Conservation (phyloP, 2,888 invertebrate species). For the Latrodectus hesperus region DNA sequence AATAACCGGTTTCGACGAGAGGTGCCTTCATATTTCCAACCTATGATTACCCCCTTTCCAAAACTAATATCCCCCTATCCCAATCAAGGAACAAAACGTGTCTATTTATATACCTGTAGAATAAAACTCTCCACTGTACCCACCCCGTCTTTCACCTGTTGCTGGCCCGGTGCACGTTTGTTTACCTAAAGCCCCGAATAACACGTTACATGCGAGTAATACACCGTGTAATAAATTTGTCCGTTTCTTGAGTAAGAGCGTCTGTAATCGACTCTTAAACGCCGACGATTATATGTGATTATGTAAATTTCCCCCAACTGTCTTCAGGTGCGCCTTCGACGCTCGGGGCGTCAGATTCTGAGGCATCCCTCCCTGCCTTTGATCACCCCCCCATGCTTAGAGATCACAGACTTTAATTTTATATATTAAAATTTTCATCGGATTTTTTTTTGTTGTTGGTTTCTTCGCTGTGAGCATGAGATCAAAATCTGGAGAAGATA, state of each 20-base stretch:
- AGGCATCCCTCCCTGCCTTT: neutral
- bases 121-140: neutral
- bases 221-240: slow-evolving; percentile 68
- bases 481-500: slow-evolving; percentile 14
- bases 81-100: slow-evolving; percentile 46
- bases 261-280: slow-evolving; percentile 63
- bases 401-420: neutral
- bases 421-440: neutral
- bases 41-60: slow-evolving; percentile 52
- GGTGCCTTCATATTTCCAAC: slow-evolving; percentile 39
- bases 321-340: slow-evolving; percentile 45
- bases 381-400: neutral
- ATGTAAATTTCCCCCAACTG: slow-evolving; percentile 55
- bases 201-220: slow-evolving; percentile 40
- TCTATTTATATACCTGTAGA: slow-evolving; percentile 40
- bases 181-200: slow-evolving; percentile 55
- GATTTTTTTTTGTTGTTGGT: neutral
- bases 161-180: slow-evolving; percentile 34
- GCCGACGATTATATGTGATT: slow-evolving; percentile 65
- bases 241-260: slow-evolving; percentile 53
- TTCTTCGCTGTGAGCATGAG: neutral
- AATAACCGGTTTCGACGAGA: slow-evolving; percentile 46
- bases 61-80: slow-evolving; percentile 25
- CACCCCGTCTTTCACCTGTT: neutral
- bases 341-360: neutral